Evolutionary conservation across 1,140 invertebrate genomes (phyloP).

Genomic region (Pseudomyrmex cubaensis): DNA sequence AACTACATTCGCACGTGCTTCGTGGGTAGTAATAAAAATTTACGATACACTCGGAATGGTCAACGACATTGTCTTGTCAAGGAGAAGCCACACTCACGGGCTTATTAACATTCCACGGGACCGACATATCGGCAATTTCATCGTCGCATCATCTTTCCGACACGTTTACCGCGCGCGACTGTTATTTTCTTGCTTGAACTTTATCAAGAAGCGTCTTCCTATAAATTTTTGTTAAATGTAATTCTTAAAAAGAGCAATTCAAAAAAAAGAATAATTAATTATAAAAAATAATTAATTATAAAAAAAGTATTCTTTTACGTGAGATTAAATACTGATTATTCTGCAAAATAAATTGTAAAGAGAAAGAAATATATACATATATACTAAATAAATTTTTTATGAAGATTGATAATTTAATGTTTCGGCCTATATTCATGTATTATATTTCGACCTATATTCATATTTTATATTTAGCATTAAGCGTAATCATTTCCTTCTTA

Average conservation of each 20-base stretch:
- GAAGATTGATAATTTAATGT: neutral
- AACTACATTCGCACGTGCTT: conserved; percentile 43
- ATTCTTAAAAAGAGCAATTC: too few species aligned
- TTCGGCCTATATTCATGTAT: neutral
- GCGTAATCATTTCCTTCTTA: neutral
- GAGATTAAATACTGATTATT: too few species aligned
- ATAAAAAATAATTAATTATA: neutral
- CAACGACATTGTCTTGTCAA: conserved; percentile 50
- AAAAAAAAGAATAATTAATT: neutral
- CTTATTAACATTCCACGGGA: conserved; percentile 66
- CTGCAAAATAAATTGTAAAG: too few species aligned
- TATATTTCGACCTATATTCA: too few species aligned
- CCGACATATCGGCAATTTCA: conserved; percentile 65
- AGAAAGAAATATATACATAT: too few species aligned
- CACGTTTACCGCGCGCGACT: conserved; percentile 13
- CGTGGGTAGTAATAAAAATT: conserved; percentile 31
- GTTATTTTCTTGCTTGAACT: conserved; percentile 11
- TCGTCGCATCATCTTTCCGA: conserved; percentile 45
- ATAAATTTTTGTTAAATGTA: neutral
- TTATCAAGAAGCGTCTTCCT: conserved; percentile 42
- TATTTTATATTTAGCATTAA: neutral
- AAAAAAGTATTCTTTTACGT: neutral
- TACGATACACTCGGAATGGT: conserved; percentile 50
- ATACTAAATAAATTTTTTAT: neutral
- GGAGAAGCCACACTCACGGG: conserved; percentile 19